Conservation (phyloP, 2,113 vertebrate genomes). For the Gobiocypris rarus region DNA sequence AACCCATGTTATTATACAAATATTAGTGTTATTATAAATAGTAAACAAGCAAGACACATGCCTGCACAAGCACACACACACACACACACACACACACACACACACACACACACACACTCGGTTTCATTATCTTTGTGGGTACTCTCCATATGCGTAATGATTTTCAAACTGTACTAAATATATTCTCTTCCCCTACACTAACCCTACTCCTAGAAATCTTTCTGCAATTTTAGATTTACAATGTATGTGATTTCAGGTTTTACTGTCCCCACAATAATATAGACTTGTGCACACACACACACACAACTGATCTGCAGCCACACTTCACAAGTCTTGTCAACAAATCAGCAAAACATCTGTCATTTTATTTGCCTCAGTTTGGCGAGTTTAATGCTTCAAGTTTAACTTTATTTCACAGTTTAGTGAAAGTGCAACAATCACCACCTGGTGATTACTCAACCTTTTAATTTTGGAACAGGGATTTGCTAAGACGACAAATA, state of each 20-base stretch:
- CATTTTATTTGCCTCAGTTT: slow-evolving; percentile 32
- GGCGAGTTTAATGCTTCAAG: slow-evolving; percentile 17
- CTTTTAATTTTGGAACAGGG: slow-evolving; percentile 29
- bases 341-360: slow-evolving; percentile 32
- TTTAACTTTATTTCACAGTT: slow-evolving; percentile 35
- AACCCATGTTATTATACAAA: no score
- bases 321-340: slow-evolving; percentile 31
- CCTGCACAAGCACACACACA: neutral
- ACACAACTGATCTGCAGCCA: slow-evolving; percentile 8
- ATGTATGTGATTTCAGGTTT: no score
- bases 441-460: slow-evolving; percentile 20
- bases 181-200: no score
- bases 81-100: slow-evolving; percentile 21
- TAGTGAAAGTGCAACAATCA: neutral
- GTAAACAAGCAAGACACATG: no score
- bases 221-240: no score
- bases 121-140: no score
- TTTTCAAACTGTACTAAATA: no score
- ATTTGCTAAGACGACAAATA: slow-evolving; percentile 24
- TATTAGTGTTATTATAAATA: no score
- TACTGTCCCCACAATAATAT: no score
- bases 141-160: no score
- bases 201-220: no score
- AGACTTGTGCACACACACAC: neutral
- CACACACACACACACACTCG: neutral